These are phyloP conservation scores for Alces alces DNA, from an alignment of 2,113 vertebrate species.

Conservation along the genomic window DNA sequence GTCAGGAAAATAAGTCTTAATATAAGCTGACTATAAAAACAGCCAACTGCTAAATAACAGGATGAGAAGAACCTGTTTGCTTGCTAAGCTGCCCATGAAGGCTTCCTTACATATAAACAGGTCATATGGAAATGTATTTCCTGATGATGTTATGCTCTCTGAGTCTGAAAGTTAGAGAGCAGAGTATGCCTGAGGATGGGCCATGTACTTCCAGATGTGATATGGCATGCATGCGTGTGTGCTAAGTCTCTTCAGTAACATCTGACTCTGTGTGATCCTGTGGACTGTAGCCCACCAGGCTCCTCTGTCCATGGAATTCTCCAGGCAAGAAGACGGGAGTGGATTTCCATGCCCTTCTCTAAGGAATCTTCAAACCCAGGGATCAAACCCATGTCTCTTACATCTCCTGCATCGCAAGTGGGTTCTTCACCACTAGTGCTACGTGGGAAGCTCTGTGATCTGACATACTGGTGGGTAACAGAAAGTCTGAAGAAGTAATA, in stretches of 20 bases:
- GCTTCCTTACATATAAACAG: constrained; percentile 28
- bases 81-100: background rate
- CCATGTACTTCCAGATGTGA: background rate
- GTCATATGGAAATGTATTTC: constrained; percentile 24
- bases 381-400: background rate
- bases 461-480: background rate
- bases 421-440: background rate
- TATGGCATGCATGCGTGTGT: background rate
- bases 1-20: background rate
- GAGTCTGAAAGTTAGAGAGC: background rate
- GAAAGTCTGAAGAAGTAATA: background rate
- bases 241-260: background rate
- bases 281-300: background rate
- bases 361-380: background rate
- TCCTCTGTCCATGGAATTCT: background rate
- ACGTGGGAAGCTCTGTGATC: background rate
- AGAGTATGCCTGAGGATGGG: background rate
- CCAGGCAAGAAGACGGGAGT: background rate
- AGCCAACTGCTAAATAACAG: constrained; percentile 39
- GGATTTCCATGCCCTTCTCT: background rate
- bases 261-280: background rate
- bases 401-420: background rate
- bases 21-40: background rate
- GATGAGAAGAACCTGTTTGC: background rate
- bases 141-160: background rate